phyloP scores from a whole-genome alignment of 2,797 vertebrate genomes.

The Pantherophis vulpinus region DNA sequence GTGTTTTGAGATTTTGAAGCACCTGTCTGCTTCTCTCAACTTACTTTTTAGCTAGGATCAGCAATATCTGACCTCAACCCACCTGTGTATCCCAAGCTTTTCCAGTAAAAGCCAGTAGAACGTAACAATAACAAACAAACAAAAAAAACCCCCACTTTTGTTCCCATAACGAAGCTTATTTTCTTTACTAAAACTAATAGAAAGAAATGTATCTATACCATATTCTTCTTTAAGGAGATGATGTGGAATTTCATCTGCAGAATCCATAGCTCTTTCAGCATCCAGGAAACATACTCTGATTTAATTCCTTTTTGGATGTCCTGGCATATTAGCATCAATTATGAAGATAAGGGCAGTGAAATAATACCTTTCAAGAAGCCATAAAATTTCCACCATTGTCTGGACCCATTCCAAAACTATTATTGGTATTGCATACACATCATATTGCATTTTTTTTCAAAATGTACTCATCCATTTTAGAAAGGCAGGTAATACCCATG shows the following conservation, averaged over 20 bases:
- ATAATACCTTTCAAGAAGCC: neutral
- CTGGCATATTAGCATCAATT: neutral
- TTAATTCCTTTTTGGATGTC: neutral
- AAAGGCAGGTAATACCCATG: neutral
- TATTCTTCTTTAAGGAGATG: neutral
- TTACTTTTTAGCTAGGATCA: neutral
- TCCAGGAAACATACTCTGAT: neutral
- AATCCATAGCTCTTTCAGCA: neutral
- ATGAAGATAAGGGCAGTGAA: neutral
- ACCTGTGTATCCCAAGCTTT: neutral
- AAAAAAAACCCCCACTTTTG: neutral
- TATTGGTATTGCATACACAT: neutral
- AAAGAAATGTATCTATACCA: neutral
- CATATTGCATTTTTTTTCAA: neutral
- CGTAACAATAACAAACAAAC: neutral
- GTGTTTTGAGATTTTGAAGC: neutral
- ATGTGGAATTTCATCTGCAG: neutral
- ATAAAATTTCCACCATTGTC: neutral
- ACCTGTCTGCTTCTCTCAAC: neutral
- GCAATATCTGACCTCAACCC: neutral
- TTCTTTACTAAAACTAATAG: neutral
- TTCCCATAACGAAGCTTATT: neutral
- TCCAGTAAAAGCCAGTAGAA: neutral
- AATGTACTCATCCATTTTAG: neutral
- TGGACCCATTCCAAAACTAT: neutral